These are phyloP conservation scores for Epizoanthus ramosus DNA, from an alignment of 92 coral and sea anemone genomes.

Conservation along the genomic window DNA sequence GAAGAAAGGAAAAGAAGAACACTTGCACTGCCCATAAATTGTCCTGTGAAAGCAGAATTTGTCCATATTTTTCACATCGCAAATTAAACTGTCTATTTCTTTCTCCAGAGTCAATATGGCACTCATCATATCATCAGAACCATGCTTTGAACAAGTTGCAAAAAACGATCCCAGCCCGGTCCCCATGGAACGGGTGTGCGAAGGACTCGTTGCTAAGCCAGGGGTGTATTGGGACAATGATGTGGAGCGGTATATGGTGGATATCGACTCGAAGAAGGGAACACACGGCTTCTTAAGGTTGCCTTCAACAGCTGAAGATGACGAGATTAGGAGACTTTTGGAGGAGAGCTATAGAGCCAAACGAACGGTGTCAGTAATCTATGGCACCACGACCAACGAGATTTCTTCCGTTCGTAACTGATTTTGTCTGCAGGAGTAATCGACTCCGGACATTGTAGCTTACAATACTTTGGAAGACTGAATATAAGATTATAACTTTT, in stretches of 20 bases:
- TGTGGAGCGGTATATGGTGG: slow-evolving; percentile 56
- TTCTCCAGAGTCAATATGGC: slow-evolving; percentile 15
- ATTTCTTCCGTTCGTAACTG: slow-evolving; percentile 37
- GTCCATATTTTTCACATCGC: not conserved
- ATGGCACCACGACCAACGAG: slow-evolving; percentile 54
- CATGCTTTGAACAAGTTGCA: slow-evolving; percentile 28
- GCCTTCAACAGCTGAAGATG: slow-evolving; percentile 50
- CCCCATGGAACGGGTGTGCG: slow-evolving; percentile 49
- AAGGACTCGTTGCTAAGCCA: slow-evolving; percentile 58
- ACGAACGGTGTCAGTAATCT: slow-evolving; percentile 47
- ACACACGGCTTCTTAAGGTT: slow-evolving; percentile 64
- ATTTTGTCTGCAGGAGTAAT: not conserved
- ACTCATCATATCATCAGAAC: slow-evolving; percentile 9
- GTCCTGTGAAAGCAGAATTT: too few species aligned
- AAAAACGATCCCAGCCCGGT: slow-evolving; percentile 38
- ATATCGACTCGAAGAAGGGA: slow-evolving; percentile 56
- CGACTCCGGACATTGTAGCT: not conserved
- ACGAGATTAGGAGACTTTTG: slow-evolving; percentile 44
- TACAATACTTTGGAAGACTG: not conserved
- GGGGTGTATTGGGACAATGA: slow-evolving; percentile 75
- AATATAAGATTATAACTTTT: too few species aligned
- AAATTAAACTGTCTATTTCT: not conserved
- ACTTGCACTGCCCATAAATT: too few species aligned
- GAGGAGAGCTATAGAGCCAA: slow-evolving; percentile 53
- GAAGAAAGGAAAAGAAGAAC: too few species aligned